These are phyloP conservation scores for Diarsia dahlii DNA, from an alignment of 2,888 invertebrate genomes.

Conservation along the genomic window DNA sequence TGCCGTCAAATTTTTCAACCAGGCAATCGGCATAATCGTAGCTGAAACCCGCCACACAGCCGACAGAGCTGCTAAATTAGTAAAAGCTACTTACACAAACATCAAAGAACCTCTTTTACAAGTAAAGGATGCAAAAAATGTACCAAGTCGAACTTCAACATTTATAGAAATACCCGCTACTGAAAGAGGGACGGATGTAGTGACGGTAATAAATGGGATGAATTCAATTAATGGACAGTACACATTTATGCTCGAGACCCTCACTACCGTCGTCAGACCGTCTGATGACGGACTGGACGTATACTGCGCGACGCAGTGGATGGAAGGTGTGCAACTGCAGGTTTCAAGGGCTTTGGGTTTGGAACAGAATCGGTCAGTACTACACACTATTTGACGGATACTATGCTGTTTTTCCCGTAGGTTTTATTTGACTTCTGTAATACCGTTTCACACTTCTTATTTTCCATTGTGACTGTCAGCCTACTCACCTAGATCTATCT, in stretches of 20 bases:
- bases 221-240: constrained; percentile 92
- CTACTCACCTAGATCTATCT: not conserved
- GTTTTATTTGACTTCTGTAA: not conserved
- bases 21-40: constrained; percentile 86
- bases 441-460: not conserved
- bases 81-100: constrained; percentile 88
- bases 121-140: constrained; percentile 65
- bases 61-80: constrained; percentile 89
- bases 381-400: not conserved
- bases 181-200: constrained; percentile 78
- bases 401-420: not conserved
- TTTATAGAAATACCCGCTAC: constrained; percentile 69
- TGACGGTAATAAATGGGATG: constrained; percentile 85
- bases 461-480: not conserved
- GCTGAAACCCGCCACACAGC: constrained; percentile 90
- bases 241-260: constrained; percentile 93
- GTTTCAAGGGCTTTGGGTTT: constrained; percentile 89
- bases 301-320: constrained; percentile 91
- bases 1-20: constrained; percentile 74
- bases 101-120: constrained; percentile 77
- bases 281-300: constrained; percentile 93
- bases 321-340: constrained; percentile 90
- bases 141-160: not conserved
- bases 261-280: constrained; percentile 92
- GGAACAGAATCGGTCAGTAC: constrained; percentile 87